Evolutionary conservation across 2,888 invertebrate genomes (phyloP).

Genomic region (Leucoma salicis): DNA sequence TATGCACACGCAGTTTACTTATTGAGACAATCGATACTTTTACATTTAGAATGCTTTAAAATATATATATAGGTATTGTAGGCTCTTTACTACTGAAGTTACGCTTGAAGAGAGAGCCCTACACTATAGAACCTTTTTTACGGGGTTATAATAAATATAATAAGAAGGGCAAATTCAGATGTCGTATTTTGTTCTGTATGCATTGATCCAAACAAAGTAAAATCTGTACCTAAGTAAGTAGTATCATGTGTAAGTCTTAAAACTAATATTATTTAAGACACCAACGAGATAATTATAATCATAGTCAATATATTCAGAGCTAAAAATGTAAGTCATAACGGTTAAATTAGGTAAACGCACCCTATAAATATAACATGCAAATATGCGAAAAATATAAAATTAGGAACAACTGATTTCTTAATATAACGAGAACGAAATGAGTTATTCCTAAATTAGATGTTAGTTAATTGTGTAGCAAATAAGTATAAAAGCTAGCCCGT

Average conservation of each 20-base stretch:
- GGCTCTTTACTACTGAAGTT: too few relatives aligned
- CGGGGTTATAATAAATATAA: too few relatives aligned
- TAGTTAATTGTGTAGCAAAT: conserved; percentile 43
- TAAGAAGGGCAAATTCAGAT: too few relatives aligned
- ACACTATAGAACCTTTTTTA: too few relatives aligned
- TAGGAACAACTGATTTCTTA: conserved; percentile 33
- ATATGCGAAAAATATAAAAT: conserved; percentile 20
- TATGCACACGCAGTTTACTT: too few relatives aligned
- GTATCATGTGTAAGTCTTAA: background rate
- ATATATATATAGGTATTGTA: too few relatives aligned
- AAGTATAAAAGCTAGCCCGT: conserved; percentile 61
- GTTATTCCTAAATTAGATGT: conserved; percentile 35
- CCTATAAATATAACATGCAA: conserved; percentile 27
- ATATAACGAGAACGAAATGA: conserved; percentile 21
- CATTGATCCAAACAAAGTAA: too few relatives aligned
- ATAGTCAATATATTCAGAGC: conserved; percentile 9
- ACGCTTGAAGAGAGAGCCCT: too few relatives aligned
- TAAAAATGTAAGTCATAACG: conserved; percentile 9
- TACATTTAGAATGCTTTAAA: too few relatives aligned
- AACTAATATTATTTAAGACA: conserved; percentile 12
- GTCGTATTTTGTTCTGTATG: too few relatives aligned
- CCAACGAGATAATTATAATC: conserved; percentile 12
- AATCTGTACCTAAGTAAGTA: too few relatives aligned
- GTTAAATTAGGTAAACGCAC: conserved; percentile 16
- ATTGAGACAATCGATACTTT: too few relatives aligned